Evolutionary conservation across 2,888 invertebrate species (phyloP).

Genomic region (Eudasyphora cyanicolor): DNA sequence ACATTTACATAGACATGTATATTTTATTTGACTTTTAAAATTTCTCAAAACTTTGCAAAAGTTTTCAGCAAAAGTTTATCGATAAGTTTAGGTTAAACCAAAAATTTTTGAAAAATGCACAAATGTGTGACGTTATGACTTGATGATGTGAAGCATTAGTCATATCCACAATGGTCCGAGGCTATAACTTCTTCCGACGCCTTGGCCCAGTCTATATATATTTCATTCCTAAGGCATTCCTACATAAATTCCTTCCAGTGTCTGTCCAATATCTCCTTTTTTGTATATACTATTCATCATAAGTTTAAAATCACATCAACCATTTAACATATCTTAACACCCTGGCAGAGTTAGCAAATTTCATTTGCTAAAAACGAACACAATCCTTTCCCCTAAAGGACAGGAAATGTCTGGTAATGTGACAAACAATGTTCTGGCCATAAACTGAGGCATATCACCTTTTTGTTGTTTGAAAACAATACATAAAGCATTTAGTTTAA

Average conservation of each 20-base stretch:
- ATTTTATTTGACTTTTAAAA: slow-evolving; percentile 9
- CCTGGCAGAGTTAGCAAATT: not conserved
- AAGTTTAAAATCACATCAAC: slow-evolving; percentile 1
- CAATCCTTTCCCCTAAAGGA: not conserved
- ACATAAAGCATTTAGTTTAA: slow-evolving; percentile 19
- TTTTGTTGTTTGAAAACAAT: not conserved
- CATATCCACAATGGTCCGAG: not conserved
- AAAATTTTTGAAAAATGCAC: not conserved
- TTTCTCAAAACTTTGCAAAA: not conserved
- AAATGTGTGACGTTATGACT: slow-evolving; percentile 8
- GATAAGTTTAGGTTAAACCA: slow-evolving; percentile 19
- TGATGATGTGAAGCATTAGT: slow-evolving; percentile 1
- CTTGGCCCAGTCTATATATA: not conserved
- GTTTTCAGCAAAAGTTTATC: not conserved
- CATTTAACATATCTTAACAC: not conserved
- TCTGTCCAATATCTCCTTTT: no score
- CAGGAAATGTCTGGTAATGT: not conserved
- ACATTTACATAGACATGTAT: not conserved
- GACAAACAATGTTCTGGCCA: not conserved
- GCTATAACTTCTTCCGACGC: not conserved
- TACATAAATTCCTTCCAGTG: no score
- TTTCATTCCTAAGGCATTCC: no score
- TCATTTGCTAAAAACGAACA: not conserved
- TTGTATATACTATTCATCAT: no score
- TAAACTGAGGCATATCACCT: not conserved